Evolutionary conservation across 2,113 vertebrate genomes (phyloP), one percentile per base, ranked within the genome.

Genomic region (Phylloscopus whistleri): DNA sequence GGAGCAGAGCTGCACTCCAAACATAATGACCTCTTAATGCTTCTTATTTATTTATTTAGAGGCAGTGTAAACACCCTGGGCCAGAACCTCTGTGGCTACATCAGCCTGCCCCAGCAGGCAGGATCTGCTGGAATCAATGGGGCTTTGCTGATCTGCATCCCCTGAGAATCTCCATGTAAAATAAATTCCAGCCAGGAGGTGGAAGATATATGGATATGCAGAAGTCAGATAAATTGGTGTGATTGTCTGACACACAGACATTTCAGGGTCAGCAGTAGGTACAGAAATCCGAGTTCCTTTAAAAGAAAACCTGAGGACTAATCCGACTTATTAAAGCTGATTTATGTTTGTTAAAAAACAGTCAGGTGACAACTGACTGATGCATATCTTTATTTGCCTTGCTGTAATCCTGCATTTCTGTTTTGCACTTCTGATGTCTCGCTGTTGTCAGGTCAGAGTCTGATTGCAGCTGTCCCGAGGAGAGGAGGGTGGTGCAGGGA

Each of bases 351-450:
- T 87, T 91, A 96, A 91, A 94, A 96, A 95, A 44, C 83, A 76
- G 87, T 87, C 96, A 95, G 94, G 89, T 96, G 95, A 95, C 94
- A 74, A 83, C 28, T 31, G 83, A 62, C 77, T 23, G 87, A 93
- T 96, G 92, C 80, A 19, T 94, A 96, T 96, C 96, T 96, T 91
- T 97, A 94, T 96, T 97, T 97, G 95, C 94, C 90, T 77, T 95
- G 92, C 11, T 93, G 95, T 95, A 97, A 96, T 96, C 93, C 94
- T 28, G 77, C 88, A n/a, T 94, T 94, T 97, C 68, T 96, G 94
- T 93, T 95, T 94, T 94, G 84, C 81, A 56, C 80, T 77, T 83
- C 62, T 22, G 80, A 39, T 89, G 92, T 86, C 95, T 96, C 73
- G 3, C 84, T 79, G 85, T 39, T 87, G n/a, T 94, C 79, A 89